phyloP scores from a whole-genome alignment of 2,888 invertebrate genomes.

The Chrysolina haemoptera region DNA sequence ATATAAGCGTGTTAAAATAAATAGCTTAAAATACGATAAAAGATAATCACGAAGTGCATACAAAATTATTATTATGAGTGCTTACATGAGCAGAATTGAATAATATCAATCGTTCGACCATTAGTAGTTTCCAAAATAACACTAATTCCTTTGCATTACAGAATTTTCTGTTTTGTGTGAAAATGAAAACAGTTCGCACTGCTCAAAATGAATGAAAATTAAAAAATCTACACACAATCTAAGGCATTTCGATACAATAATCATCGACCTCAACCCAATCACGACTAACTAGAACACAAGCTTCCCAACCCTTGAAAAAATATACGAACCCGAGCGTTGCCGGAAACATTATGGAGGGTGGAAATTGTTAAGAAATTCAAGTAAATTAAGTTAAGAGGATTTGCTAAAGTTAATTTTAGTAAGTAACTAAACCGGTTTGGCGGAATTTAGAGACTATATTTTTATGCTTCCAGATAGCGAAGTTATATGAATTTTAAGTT shows the following conservation, averaged over 20 bases:
- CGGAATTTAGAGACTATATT: constrained; percentile 56
- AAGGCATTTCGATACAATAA: neutral
- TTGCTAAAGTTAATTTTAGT: constrained; percentile 60
- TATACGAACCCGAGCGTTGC: constrained; percentile 39
- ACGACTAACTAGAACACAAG: neutral
- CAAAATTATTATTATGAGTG: too few relatives aligned
- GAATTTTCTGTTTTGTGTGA: too few relatives aligned
- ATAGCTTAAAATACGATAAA: too few relatives aligned
- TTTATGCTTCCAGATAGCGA: constrained; percentile 56
- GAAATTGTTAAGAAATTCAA: constrained; percentile 59
- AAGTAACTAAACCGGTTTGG: constrained; percentile 62
- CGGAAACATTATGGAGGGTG: constrained; percentile 46
- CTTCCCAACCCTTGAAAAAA: constrained; percentile 25
- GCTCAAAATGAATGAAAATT: too few relatives aligned
- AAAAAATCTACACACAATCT: neutral
- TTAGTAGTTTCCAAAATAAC: too few relatives aligned
- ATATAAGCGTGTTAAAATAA: too few relatives aligned
- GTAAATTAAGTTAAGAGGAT: constrained; percentile 61
- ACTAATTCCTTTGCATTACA: too few relatives aligned
- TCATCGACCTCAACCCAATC: constrained; percentile 1
- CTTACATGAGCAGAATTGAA: too few relatives aligned
- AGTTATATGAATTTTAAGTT: constrained; percentile 54
- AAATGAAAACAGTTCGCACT: neutral
- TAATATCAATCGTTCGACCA: too few relatives aligned
- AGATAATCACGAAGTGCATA: too few relatives aligned